A percentile compares a stretch with the other conserved stretches of the same genome.
phyloP scores from a whole-genome alignment of 2,888 invertebrate genomes.

The Cheilosia vulpina region DNA sequence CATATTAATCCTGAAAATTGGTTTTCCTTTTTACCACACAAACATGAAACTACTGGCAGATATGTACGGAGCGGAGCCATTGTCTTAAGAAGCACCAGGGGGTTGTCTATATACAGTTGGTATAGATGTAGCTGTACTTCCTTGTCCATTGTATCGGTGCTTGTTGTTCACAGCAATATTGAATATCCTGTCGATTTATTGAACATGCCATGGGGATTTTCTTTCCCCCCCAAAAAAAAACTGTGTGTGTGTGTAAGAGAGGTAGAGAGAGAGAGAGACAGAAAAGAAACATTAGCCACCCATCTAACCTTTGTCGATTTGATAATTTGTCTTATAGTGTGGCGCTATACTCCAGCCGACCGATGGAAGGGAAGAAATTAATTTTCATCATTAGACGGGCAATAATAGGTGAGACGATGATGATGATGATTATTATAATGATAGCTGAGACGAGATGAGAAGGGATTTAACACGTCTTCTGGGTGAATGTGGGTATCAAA shows the following conservation, averaged over 20 bases:
- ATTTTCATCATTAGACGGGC: slow-evolving; percentile 66
- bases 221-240: neutral
- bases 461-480: slow-evolving; percentile 3
- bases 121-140: neutral
- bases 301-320: slow-evolving; percentile 60
- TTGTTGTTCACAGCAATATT: slow-evolving; percentile 61
- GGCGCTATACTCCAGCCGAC: neutral
- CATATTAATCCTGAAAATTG: slow-evolving; percentile 75
- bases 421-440: slow-evolving; percentile 47
- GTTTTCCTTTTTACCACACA: slow-evolving; percentile 71
- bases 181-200: slow-evolving; percentile 69
- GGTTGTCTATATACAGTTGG: neutral
- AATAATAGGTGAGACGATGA: slow-evolving; percentile 57
- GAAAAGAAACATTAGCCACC: slow-evolving; percentile 23
- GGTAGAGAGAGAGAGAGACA: no score
- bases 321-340: slow-evolving; percentile 66
- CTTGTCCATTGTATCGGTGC: slow-evolving; percentile 46
- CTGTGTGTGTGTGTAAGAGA: neutral
- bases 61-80: slow-evolving; percentile 24
- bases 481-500: slow-evolving; percentile 11
- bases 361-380: slow-evolving; percentile 45
- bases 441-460: slow-evolving; percentile 35
- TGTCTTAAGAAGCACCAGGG: slow-evolving; percentile 62
- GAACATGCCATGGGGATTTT: slow-evolving; percentile 66
- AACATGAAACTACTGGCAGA: slow-evolving; percentile 52